Percentiles rank a stretch among this genome's conserved stretches.
Conservation (phyloP, 1,140 invertebrate species). For the Hetaerina americana region DNA sequence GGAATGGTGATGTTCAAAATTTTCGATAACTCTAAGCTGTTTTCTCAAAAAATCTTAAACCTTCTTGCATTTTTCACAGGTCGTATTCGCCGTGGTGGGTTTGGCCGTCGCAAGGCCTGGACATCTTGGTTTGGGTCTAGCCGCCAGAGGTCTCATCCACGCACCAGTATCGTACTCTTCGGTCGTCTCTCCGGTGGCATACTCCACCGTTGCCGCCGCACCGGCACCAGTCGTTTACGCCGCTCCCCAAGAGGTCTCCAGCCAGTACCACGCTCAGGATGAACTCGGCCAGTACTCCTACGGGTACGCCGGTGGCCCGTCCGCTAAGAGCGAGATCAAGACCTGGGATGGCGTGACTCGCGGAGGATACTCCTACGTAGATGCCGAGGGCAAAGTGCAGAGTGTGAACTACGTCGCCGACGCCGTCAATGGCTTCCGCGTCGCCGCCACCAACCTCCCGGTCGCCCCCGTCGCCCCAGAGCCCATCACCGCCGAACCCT, state of each 20-base stretch:
- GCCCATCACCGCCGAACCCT: neutral
- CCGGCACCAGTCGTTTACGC: slow-evolving; percentile 11
- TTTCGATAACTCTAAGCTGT: neutral
- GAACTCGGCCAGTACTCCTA: slow-evolving; percentile 38
- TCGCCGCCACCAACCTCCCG: slow-evolving; percentile 33
- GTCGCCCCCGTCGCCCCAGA: neutral
- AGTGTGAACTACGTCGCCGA: slow-evolving; percentile 36
- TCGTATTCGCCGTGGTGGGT: slow-evolving; percentile 20
- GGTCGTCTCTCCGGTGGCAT: slow-evolving; percentile 4
- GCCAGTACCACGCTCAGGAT: slow-evolving; percentile 27
- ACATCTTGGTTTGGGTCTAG: neutral
- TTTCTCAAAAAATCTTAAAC: neutral
- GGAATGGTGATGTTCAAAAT: neutral
- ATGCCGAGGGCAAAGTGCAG: slow-evolving; percentile 35
- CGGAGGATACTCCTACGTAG: slow-evolving; percentile 39
- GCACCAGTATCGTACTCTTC: neutral
- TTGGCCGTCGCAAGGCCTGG: slow-evolving; percentile 16
- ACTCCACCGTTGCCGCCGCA: slow-evolving; percentile 15
- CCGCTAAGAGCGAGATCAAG: slow-evolving; percentile 35
- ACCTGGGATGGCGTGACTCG: slow-evolving; percentile 36
- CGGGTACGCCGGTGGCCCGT: slow-evolving; percentile 38
- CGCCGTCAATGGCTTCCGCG: slow-evolving; percentile 35
- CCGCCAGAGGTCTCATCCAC: neutral
- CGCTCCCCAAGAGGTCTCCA: slow-evolving; percentile 28
- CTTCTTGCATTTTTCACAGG: slow-evolving; percentile 18